A percentile compares a stretch with the other conserved stretches of the same genome.
Evolutionary conservation across 2,113 vertebrate genomes (phyloP).

Genomic region (Cathartes aura): DNA sequence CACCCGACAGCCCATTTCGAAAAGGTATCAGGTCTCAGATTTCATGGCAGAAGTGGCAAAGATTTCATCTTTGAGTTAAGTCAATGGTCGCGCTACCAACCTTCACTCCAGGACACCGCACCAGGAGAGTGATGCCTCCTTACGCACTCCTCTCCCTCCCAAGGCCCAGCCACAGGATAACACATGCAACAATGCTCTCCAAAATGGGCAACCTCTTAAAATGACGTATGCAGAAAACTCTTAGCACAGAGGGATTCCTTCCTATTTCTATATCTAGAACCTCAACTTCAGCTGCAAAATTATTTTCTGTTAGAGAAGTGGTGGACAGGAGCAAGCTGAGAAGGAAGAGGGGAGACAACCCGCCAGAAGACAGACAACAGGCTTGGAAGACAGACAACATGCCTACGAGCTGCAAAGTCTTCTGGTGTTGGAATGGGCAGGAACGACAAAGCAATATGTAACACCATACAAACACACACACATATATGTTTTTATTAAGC

Average conservation of each 20-base stretch:
- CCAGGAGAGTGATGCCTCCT: background rate
- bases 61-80: background rate
- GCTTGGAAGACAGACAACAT: rapidly evolving
- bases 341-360: background rate
- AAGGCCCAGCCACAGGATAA: background rate
- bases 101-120: background rate
- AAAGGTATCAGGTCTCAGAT: background rate
- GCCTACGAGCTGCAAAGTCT: rapidly evolving
- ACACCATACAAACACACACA: background rate
- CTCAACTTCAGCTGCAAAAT: background rate
- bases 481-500: background rate
- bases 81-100: background rate
- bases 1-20: background rate
- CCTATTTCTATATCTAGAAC: rapidly evolving
- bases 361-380: background rate
- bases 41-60: background rate
- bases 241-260: background rate
- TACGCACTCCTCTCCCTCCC: background rate
- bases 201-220: background rate
- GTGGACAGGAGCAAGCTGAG: background rate
- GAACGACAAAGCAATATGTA: background rate
- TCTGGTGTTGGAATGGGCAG: background rate
- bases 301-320: background rate
- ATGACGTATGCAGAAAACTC: rapidly evolving
- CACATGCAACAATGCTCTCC: rapidly evolving